A percentile compares a stretch with the other conserved stretches of the same genome.
Conservation (phyloP, 2,888 invertebrate species). For the Thymelicus acteon region DNA sequence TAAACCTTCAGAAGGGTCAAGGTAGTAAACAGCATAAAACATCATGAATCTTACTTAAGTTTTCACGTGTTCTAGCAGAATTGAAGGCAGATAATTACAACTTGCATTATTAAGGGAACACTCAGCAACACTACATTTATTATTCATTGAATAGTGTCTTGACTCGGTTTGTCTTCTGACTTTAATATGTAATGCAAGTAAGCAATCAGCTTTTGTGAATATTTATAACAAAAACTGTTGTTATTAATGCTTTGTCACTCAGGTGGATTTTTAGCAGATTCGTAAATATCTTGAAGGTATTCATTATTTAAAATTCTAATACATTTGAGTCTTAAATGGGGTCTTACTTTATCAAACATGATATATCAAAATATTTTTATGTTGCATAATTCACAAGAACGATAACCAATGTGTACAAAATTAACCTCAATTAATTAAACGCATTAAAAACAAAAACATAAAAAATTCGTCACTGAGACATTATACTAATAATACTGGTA, state of each 20-base stretch:
- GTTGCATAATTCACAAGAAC: too few relatives aligned
- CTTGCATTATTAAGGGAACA: constrained; percentile 29
- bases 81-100: constrained; percentile 32
- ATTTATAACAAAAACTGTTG: not conserved
- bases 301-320: too few relatives aligned
- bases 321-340: too few relatives aligned
- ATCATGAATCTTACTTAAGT: constrained; percentile 3
- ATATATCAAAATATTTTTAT: too few relatives aligned
- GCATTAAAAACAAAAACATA: too few relatives aligned
- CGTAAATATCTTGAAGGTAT: too few relatives aligned
- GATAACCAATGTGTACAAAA: too few relatives aligned
- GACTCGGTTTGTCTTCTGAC: constrained; percentile 32
- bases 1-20: not conserved
- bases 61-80: constrained; percentile 19
- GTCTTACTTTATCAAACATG: too few relatives aligned
- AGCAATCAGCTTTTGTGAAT: constrained; percentile 31
- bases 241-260: not conserved
- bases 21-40: not conserved
- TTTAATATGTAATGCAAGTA: constrained; percentile 31
- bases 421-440: too few relatives aligned
- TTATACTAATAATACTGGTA: not conserved
- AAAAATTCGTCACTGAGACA: too few relatives aligned
- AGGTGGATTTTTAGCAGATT: too few relatives aligned
- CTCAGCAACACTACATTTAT: constrained; percentile 27
- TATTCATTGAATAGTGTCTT: constrained; percentile 36